Evolutionary conservation across 2,797 vertebrate genomes (phyloP), one percentile per base, ranked within the genome.

Genomic region (Epinephelus awoara): DNA sequence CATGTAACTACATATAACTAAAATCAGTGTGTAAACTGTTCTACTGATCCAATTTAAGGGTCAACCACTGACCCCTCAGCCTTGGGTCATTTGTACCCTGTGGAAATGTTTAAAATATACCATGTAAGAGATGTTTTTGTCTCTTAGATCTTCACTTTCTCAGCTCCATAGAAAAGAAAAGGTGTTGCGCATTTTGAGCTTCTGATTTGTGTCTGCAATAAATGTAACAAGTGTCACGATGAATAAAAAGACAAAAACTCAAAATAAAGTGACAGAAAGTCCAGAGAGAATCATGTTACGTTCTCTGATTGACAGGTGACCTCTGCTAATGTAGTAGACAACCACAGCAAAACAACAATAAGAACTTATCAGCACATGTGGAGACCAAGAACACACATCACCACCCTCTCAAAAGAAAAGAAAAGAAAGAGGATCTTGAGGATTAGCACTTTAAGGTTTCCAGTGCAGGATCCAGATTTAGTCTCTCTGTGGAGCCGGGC

Each of bases 381-480:
- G 63, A 68, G 68, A 27, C 55, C 47, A 21, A 40, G 59, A 80
- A 51, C 51, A 67, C 19, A 29, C 51, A 14, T 21, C 27, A 49
- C 55, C 2, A 0, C 42, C 52, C 67, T 68, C 57, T 15, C 7
- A 67, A 19, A 57, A 18, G 15, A 47, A 47, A 47, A 12, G 13
- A 15, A 40, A 55, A 49, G 47, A 58, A 76, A 56, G 57, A 44
- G 58, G 54, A 62, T 79, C 74, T 29, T 66, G 67, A 77, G 76
- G 58, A 80, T 82, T 74, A 79, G 56, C 40, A 52, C 63, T 73
- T 68, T 47, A 69, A 72, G 63, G 66, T 79, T 86, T 85, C 76
- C 76, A 79, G 83, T 58, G 55, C 75, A 78, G 76, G 65, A 74
- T 90, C 88, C 86, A 85, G 80, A 91, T 91, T 85, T 88, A 91